Base-by-base conservation (phyloP, 2,888 invertebrate genomes). In the Folsomia candida region DNA sequence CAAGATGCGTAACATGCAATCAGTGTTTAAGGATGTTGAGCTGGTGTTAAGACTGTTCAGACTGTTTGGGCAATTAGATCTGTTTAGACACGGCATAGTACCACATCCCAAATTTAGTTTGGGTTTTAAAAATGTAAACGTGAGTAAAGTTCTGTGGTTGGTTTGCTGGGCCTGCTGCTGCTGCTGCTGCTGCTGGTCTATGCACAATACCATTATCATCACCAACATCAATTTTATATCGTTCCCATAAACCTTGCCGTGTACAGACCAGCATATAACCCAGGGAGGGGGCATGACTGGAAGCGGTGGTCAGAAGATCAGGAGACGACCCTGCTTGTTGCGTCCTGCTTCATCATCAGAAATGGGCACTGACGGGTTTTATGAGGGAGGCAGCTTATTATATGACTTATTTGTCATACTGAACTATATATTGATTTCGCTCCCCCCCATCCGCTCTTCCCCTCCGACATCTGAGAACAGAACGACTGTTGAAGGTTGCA, bases 51-150 rank as follows among this genome's bases (percentile, higher is more conserved):
- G n/a, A 14, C 6, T 37, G 37, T 37, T 37, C 37, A 37, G 14
- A 37, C 37, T 37, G 14, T 37, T 37, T 37, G 37, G 37, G 37
- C 63, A 64, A 64, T 64, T 64, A 64, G 63, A 37, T 26, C 9
- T 37, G 37, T 64, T 64, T 64, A 64, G 63, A 47, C 63, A 64
- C 63, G 63, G 51, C 24, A 37, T 25, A 62, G n/a, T 18, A 18
- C 26, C 18, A 9, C n/a, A 14, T 28, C 20, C 62, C 22, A 6
- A 62, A 27, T 28, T 37, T 37, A 37, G 37, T 37, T 37, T 37
- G 37, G 37, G 37, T 37, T 37, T 37, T 37, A 37, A 37, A 37
- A 4, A 4, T 37, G 4, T 37, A 37, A 37, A 37, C 4, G 37
- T 4, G 37, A 37, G 37, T 37, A 4, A 37, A 37, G 37, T 37